Base-by-base conservation (phyloP, 1,140 invertebrate genomes). In the Megalopta genalis region DNA sequence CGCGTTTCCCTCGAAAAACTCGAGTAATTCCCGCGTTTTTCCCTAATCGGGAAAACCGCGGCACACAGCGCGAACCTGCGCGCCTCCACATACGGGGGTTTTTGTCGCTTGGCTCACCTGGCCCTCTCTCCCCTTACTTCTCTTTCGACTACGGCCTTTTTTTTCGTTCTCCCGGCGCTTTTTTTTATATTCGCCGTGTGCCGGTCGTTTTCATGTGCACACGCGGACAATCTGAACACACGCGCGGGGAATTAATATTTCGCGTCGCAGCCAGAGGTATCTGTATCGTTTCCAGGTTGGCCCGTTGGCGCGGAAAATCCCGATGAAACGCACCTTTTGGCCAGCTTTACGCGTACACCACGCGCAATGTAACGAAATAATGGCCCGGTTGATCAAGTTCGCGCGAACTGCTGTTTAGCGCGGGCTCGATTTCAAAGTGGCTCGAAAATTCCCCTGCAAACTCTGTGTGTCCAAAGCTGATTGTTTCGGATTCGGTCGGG, bases 241-340 rank as follows among this genome's bases (percentile, higher is more conserved):
- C 60, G 57, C 39, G 57, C 39, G 25, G 70, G 65, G 70, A 84
- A 85, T 84, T 84, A 84, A 85, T 84, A 81, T 32, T 18, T 60
- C 42, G 23, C 42, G 39, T 25, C 27, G 63, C 54, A 37, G 54
- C 46, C 39, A 27, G 73, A 46, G 54, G 63, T 46, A 32, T 18
- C 32, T 32, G 73, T 83, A 84, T 82, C 79, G 77, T 65, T 87
- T 82, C 78, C 65, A 60, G 69, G 32, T 52, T 52, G 60, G 52
- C 49, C 68, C 77, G 46, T 52, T 70, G 82, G 75, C 66, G 87
- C 82, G 84, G 76, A 89, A 89, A 81, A 68, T 73, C 78, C 73
- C 81, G 87, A 89, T 84, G 83, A 89, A 90, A 85, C 84, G 83
- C 85, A 87, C 81, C 83, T 88, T 89, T 88, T 37, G 60, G 32